Base-by-base conservation (phyloP, 37 sponge, comb jelly and placozoan genomes). In the Halichondria panicea region DNA sequence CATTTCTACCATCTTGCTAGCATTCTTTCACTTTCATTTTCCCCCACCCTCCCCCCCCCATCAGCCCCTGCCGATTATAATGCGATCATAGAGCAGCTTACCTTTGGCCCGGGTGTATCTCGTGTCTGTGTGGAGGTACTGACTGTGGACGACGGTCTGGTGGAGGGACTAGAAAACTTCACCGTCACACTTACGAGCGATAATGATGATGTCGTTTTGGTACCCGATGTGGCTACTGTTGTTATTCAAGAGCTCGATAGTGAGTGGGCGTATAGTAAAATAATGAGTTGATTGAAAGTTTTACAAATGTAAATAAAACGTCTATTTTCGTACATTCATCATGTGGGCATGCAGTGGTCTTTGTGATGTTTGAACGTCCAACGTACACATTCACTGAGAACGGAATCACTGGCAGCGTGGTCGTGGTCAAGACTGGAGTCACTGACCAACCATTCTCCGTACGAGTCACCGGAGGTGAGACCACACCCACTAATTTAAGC, bases 381-480 rank as follows among this genome's bases (percentile, higher is more conserved):
- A 11, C 18, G 37, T 71, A 55, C 72, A 79, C 64, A 19, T 75
- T 75, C 25, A 27, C 32, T 43, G 53, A 75, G 63, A 13, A 39
- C 34, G 52, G 31, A 3, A 22, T 24, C 7, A 12, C 15, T 28
- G 63, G 63, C 1, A 45, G 4, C 18, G 30, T 62, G 28, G 48
- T 27, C 4, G 63, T 75, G 11, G 27, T n/a, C 21, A 43, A 27
- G 34, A 28, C 24, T 36, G 76, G 64, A 11, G 64, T 44, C 19
- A 4, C 52, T 39, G 41, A 58, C 36, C 2, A 4, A 15, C 64
- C 48, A 1, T 62, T 75, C 48, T 6, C 31, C 4, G 50, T 75
- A 8, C 46, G 48, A 5, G 64, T 75, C 2, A 31, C 22, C 2
- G 76, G 76, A 75, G 76, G 76, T 75, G 34, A 42, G 48, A 27